Base-by-base conservation (phyloP, 2,888 invertebrate species). In the Electrophaes corylata region DNA sequence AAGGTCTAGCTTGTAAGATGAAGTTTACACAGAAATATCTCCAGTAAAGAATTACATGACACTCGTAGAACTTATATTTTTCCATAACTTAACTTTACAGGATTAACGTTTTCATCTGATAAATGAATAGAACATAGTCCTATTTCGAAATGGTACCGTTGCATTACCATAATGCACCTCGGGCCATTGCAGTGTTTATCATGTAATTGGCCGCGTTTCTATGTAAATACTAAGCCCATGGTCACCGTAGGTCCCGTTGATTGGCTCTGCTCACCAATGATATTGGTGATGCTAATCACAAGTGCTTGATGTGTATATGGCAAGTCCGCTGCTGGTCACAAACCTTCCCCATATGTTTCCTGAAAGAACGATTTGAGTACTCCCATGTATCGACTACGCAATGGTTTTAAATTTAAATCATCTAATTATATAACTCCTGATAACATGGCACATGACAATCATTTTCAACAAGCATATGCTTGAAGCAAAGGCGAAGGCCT, bases 161-260 rank as follows among this genome's bases (percentile, higher is more conserved):
- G 45, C 41, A 60, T 63, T 60, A 60, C 57, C 57, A 57, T 63
- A 63, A 60, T 57, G 57, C 46, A 57, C 35, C 46, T 31, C 50
- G 50, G 57, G 47, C 47, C 47, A 62, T 62, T 57, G 56, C 50
- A 20, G 19, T 73, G 75, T 75, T 77, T 78, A 78, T 76, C 75
- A 71, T 70, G 54, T 62, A 66, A 70, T 70, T 70, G 69, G 61
- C 56, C 66, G 60, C 74, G 70, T 75, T 76, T 72, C 73, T 75
- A 75, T 78, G 78, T 76, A 74, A 75, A 76, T 78, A 74, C 66
- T 62, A 55, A 54, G 62, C 50, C 55, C 20, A 39, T 53, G 63
- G 63, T 47, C 54, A 51, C 35, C 46, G 46, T 60, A 60, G 64
- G 65, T 73, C 63, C 68, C 53, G 20, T 31, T 40, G 33, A 57